Conservation (phyloP, 2,888 invertebrate genomes). For the Napeogenes inachia region DNA sequence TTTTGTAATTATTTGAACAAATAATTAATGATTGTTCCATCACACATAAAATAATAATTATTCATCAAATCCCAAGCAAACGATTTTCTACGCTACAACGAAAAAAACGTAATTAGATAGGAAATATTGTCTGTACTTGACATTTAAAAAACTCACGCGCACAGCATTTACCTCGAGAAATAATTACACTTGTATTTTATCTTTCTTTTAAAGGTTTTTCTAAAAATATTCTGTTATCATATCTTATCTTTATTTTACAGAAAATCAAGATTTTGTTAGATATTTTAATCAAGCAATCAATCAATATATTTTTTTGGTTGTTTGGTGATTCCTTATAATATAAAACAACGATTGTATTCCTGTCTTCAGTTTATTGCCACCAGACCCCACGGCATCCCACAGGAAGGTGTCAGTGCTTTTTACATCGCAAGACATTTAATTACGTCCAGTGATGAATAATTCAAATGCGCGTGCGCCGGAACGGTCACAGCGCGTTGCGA, state of each 20-base stretch:
- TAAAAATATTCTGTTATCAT: slow-evolving; percentile 3
- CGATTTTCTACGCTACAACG: slow-evolving; percentile 27
- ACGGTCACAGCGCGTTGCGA: slow-evolving; percentile 70
- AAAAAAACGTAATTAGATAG: slow-evolving; percentile 40
- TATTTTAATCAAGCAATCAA: too few relatives aligned
- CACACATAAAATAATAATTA: slow-evolving; percentile 6
- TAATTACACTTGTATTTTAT: slow-evolving; percentile 30
- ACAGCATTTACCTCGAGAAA: slow-evolving; percentile 28
- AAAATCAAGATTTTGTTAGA: too few relatives aligned
- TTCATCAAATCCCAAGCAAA: not conserved
- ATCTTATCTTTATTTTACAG: not conserved
- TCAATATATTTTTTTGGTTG: too few relatives aligned
- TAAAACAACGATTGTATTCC: too few relatives aligned
- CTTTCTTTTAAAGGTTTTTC: slow-evolving; percentile 23
- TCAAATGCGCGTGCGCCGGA: slow-evolving; percentile 59
- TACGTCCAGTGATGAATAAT: slow-evolving; percentile 68
- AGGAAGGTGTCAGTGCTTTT: slow-evolving; percentile 67
- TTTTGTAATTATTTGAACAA: too few relatives aligned
- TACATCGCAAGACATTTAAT: slow-evolving; percentile 67
- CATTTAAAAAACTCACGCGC: slow-evolving; percentile 43
- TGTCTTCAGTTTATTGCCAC: not conserved
- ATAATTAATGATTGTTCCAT: too few relatives aligned
- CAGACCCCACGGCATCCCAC: slow-evolving; percentile 49
- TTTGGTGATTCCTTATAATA: too few relatives aligned
- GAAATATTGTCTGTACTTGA: slow-evolving; percentile 44